Evolutionary conservation across 2,113 vertebrate species (phyloP), one percentile per base, ranked within the genome.

Genomic region (Corythoichthys haematopterus): DNA sequence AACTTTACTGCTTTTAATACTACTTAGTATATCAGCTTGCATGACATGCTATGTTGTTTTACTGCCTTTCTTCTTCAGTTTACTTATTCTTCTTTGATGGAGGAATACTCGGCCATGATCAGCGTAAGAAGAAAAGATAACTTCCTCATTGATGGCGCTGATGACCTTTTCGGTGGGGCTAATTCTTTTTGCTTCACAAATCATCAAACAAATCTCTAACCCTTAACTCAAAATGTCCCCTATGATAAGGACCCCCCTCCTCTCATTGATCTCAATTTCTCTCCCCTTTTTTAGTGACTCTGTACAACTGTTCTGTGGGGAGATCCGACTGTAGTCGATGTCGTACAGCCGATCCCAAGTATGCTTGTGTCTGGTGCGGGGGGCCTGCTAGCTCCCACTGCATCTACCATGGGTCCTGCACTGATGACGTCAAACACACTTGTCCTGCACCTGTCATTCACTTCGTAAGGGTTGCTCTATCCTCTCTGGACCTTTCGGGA

Each of bases 251-350:
- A 28, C 6, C 11, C 43, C 38, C 6, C 4, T 33, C 16, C 65
- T 1, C 40, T 60, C 37, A 58, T 51, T 51, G 51, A 57, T 12
- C 47, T 35, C 3, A 1, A 5, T 11, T 13, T 59, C 15, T 46
- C 14, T 64, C 5, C 16, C n/a, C 59, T 3, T 28, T 58, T 68
- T 11, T 89, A 99, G 97, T 99, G 81, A 94, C 91, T 4, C 85
- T 99, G 50, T 99, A 98, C 76, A 95, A 98, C 80, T 99, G 97
- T 68, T 96, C 95, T 0, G 95, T 98, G 91, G 95, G 95, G 14
- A 94, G 94, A 0, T 88, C 86, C 0, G 97, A 99, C 86, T 99
- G 96, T 80, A 99, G 97, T 89, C 95, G 91, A 52, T 99, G 97
- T 86, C 95, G 94, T 35, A 97, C 96, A 0, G 95, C 96, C 2